Evolutionary conservation across 2,888 invertebrate genomes (phyloP).

Genomic region (Noctua janthina): DNA sequence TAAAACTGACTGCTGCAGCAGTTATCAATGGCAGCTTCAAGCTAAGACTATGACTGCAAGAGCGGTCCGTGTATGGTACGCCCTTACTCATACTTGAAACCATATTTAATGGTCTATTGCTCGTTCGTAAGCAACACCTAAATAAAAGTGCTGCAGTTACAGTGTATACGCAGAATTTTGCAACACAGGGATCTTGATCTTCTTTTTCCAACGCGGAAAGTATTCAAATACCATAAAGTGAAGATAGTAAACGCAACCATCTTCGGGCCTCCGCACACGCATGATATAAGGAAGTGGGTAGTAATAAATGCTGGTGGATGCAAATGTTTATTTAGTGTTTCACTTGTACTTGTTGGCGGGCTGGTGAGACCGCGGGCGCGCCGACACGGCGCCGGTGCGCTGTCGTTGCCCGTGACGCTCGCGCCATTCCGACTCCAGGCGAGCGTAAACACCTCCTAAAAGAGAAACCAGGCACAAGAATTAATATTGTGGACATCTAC

Average conservation of each 20-base stretch:
- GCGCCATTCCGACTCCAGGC: constrained; percentile 94
- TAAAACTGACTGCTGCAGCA: not conserved
- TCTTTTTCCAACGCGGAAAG: not conserved
- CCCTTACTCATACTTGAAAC: not conserved
- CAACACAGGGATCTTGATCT: not conserved
- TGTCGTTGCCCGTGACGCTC: constrained; percentile 87
- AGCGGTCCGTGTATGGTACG: not conserved
- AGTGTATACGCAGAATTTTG: not conserved
- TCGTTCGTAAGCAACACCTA: not conserved
- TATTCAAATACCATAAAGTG: not conserved
- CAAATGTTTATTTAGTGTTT: constrained; percentile 54
- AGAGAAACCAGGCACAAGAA: not conserved
- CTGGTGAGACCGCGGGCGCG: constrained; percentile 70
- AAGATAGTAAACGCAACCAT: not conserved
- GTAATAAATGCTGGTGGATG: constrained; percentile 1
- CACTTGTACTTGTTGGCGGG: constrained; percentile 78
- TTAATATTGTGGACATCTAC: not conserved
- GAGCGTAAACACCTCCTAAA: constrained; percentile 93
- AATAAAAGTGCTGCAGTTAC: not conserved
- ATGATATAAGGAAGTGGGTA: not conserved
- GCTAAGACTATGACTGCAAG: not conserved
- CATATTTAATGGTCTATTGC: not conserved
- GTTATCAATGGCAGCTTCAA: not conserved
- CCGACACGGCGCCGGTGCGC: constrained; percentile 70
- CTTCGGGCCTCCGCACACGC: not conserved